Percentiles rank a stretch among this genome's conserved stretches.
These are phyloP conservation scores for Palythoa heliodiscus DNA, from an alignment of 92 coral and sea anemone genomes.

Conservation along the genomic window DNA sequence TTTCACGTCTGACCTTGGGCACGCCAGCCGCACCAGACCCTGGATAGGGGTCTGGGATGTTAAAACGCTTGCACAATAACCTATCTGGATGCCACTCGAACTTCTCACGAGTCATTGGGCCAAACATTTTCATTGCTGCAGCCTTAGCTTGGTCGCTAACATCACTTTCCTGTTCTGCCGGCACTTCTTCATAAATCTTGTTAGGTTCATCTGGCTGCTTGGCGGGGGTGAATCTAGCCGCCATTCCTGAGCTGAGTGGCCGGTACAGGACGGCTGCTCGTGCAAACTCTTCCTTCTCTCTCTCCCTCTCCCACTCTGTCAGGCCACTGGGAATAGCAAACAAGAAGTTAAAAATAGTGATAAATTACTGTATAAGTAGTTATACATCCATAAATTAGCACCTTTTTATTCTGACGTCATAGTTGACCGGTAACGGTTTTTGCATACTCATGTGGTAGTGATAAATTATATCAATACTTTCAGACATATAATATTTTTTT, in stretches of 20 bases:
- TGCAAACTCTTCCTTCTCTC: slow-evolving; percentile 91
- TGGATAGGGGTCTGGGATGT: slow-evolving; percentile 95
- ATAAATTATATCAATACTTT: too few relatives aligned
- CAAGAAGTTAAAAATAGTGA: too few relatives aligned
- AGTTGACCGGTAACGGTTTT: too few relatives aligned
- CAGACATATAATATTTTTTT: too few relatives aligned
- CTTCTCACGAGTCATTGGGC: slow-evolving; percentile 87
- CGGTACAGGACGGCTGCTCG: slow-evolving; percentile 85
- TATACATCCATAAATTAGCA: too few relatives aligned
- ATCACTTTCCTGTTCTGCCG: slow-evolving; percentile 46
- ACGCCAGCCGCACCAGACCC: slow-evolving; percentile 80
- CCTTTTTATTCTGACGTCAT: too few relatives aligned
- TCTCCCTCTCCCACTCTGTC: slow-evolving; percentile 98
- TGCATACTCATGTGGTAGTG: too few relatives aligned
- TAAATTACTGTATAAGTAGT: too few relatives aligned
- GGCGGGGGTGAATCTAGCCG: slow-evolving; percentile 91
- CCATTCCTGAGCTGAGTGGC: slow-evolving; percentile 85
- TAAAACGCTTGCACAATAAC: slow-evolving; percentile 87
- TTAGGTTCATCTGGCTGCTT: slow-evolving; percentile 74
- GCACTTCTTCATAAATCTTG: slow-evolving; percentile 51
- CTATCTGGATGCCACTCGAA: slow-evolving; percentile 96
- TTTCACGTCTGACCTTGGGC: slow-evolving; percentile 61
- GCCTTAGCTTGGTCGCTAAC: slow-evolving; percentile 60
- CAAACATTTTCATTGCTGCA: slow-evolving; percentile 89
- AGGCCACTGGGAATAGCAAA: slow-evolving; percentile 55